A percentile compares a stretch with the other conserved stretches of the same genome.
These are phyloP conservation scores for Heliconius hewitsoni DNA, from an alignment of 1,140 invertebrate genomes.

Conservation along the genomic window DNA sequence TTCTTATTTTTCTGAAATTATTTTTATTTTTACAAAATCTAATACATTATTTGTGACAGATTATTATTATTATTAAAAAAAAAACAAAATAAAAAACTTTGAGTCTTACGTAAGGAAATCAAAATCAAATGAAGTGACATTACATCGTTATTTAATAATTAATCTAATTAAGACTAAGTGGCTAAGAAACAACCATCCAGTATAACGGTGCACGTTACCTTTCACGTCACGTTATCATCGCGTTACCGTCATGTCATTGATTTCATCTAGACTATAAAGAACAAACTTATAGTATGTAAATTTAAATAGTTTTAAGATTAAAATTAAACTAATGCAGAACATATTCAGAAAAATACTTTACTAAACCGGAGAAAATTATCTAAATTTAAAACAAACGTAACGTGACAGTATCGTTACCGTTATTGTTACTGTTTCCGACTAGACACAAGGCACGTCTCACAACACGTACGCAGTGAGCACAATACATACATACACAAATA, in stretches of 20 bases:
- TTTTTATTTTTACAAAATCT: too few species aligned
- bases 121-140: not conserved
- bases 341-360: too few species aligned
- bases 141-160: not conserved
- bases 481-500: not conserved
- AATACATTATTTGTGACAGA: constrained; percentile 7
- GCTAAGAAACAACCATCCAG: not conserved
- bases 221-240: not conserved
- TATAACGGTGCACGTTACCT: not conserved
- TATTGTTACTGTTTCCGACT: constrained; percentile 10
- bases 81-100: not conserved
- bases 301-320: too few species aligned
- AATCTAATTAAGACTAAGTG: constrained; percentile 10
- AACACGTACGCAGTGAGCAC: constrained; percentile 20
- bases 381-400: not conserved
- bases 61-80: not conserved
- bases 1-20: too few species aligned
- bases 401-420: not conserved
- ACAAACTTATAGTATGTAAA: too few species aligned
- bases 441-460: constrained; percentile 14
- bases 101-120: not conserved
- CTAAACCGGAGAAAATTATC: too few species aligned
- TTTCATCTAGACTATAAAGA: too few species aligned
- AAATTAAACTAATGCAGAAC: too few species aligned
- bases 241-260: not conserved